Evolutionary conservation across 2,888 invertebrate species (phyloP).

Genomic region (Parascotia fuliginaria): DNA sequence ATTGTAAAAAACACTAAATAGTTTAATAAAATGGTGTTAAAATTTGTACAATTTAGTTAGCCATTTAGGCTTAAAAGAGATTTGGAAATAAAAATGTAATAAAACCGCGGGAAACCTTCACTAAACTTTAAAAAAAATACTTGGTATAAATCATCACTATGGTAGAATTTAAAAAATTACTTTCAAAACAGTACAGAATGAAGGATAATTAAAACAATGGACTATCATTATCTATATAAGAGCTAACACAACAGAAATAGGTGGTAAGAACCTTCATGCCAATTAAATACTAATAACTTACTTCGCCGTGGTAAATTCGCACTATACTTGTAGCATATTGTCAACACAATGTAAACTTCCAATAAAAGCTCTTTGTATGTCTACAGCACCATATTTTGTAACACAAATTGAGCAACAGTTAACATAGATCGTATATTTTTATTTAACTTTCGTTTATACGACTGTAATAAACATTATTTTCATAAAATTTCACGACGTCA

Average conservation of each 20-base stretch:
- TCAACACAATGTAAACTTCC: constrained; percentile 7
- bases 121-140: too few species aligned
- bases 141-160: too few species aligned
- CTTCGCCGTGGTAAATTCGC: constrained; percentile 15
- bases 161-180: background rate
- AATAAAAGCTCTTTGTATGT: constrained; percentile 9
- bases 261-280: constrained; percentile 38
- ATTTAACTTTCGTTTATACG: background rate
- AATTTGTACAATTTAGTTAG: too few species aligned
- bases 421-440: constrained; percentile 4
- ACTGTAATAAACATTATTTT: constrained; percentile 4
- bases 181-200: background rate
- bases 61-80: too few species aligned
- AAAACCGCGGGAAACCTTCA: too few species aligned
- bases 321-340: constrained; percentile 22
- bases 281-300: constrained; percentile 47
- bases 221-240: background rate
- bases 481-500: background rate
- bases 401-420: constrained; percentile 28
- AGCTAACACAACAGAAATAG: constrained; percentile 11
- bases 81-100: too few species aligned
- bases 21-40: too few species aligned
- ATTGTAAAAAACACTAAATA: too few species aligned
- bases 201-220: background rate
- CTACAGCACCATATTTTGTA: constrained; percentile 20